Evolutionary conservation across 2,888 invertebrate genomes (phyloP).

Genomic region (Ligdia adustata): DNA sequence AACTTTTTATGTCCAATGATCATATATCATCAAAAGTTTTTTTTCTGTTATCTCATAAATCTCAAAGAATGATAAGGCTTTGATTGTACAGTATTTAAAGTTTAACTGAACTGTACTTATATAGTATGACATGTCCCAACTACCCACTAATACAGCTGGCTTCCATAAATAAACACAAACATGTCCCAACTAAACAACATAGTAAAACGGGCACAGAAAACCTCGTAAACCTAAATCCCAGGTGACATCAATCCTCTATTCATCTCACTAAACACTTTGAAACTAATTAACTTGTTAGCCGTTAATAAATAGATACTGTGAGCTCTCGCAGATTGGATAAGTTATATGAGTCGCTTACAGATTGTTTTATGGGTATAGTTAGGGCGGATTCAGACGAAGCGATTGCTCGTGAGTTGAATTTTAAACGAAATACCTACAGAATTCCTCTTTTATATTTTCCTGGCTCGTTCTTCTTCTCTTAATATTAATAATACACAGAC

Average conservation of each 20-base stretch:
- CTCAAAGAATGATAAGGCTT: too few relatives aligned
- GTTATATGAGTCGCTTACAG: slow-evolving; percentile 37
- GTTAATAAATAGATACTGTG: slow-evolving; percentile 28
- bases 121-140: too few relatives aligned
- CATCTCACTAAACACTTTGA: slow-evolving; percentile 17
- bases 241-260: not conserved
- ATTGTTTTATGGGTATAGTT: slow-evolving; percentile 32
- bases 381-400: slow-evolving; percentile 1
- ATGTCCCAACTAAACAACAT: not conserved
- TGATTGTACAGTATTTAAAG: too few relatives aligned
- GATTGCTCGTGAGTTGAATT: not conserved
- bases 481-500: too few relatives aligned
- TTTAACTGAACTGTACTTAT: too few relatives aligned
- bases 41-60: too few relatives aligned
- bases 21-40: too few relatives aligned
- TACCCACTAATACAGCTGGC: too few relatives aligned
- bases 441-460: too few relatives aligned
- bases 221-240: not conserved
- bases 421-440: not conserved
- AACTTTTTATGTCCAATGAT: not conserved
- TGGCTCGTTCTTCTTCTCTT: too few relatives aligned
- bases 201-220: not conserved
- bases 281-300: slow-evolving; percentile 33
- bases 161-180: too few relatives aligned
- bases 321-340: slow-evolving; percentile 35